Base-by-base conservation (phyloP, 92 coral and sea anemone species). In the Hydrozoanthus gracilis region DNA sequence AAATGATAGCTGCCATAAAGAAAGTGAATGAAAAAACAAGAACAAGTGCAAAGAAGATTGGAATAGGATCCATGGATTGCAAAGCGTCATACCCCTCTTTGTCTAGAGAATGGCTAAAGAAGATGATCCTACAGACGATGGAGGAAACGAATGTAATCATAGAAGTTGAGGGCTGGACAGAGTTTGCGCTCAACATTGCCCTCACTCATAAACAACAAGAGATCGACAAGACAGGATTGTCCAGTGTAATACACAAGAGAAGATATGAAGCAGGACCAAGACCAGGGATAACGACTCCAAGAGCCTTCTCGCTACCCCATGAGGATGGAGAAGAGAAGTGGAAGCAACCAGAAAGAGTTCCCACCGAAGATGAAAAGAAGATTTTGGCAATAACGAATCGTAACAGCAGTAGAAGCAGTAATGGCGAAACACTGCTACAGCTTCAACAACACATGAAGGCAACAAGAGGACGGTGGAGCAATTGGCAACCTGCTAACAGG, bases 281-380 rank as follows among this genome's bases (percentile, higher is more conserved):
- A 82, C 86, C 86, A 82, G 77, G 77, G 12, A 82, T 82, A 62
- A 82, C 78, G 77, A 82, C 78, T 20, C 71, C 60, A 62, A 6
- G 86, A 68, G 86, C 86, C 61, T 68, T 82, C 86, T 62, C 76
- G 46, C 48, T 45, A 51, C 77, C 60, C 76, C 77, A 77, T 65
- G 47, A 82, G 77, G 49, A 62, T 82, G 76, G 60, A 68, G 77
- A 62, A 68, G 86, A 66, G 14, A 82, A 82, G 54, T 67, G 86
- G 76, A 50, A 51, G 44, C 56, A 62, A 82, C 86, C 55, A 82
- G 71, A 82, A 62, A 61, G 86, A 45, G 27, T 67, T 48, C 39
- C 78, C 77, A 82, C 73, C 44, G 86, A 60, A 50, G 76, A 66
- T 17, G 86, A 82, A 66, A 61, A 61, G 71, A 54, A 45, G 51